Evolutionary conservation across 2,888 invertebrate genomes (phyloP).

Genomic region (Bedellia somnulentella): DNA sequence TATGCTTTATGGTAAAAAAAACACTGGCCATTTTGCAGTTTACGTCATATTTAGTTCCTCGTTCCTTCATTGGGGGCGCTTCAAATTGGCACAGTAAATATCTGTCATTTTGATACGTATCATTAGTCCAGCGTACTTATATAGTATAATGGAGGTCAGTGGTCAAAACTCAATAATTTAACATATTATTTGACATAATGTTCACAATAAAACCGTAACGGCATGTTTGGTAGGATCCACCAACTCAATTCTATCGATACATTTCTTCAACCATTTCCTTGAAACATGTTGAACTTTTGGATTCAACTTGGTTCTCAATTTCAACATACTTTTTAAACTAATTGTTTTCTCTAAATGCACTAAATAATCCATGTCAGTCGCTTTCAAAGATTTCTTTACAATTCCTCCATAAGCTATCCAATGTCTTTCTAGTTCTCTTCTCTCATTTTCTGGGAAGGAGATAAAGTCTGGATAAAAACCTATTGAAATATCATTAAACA

Average conservation of each 20-base stretch:
- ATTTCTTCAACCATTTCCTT: slow-evolving; percentile 37
- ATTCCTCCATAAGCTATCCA: slow-evolving; percentile 67
- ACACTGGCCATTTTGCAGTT: too few relatives aligned
- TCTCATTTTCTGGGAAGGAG: slow-evolving; percentile 34
- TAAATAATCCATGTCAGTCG: slow-evolving; percentile 31
- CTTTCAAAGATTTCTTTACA: slow-evolving; percentile 33
- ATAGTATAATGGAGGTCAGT: too few relatives aligned
- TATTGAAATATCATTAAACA: slow-evolving; percentile 27
- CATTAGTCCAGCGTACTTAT: too few relatives aligned
- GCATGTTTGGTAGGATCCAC: slow-evolving; percentile 28
- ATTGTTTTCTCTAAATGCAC: slow-evolving; percentile 30
- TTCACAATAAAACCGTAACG: too few relatives aligned
- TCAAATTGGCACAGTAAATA: too few relatives aligned
- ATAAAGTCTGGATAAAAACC: slow-evolving; percentile 51
- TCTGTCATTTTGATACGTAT: too few relatives aligned
- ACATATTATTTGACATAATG: too few relatives aligned
- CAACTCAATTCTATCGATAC: slow-evolving; percentile 31
- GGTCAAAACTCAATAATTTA: too few relatives aligned
- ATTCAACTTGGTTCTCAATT: slow-evolving; percentile 23
- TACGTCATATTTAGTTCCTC: too few relatives aligned
- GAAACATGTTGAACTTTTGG: slow-evolving; percentile 28
- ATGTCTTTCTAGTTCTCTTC: slow-evolving; percentile 51
- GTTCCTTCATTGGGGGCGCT: too few relatives aligned
- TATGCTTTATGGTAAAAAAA: too few relatives aligned
- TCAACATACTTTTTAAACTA: slow-evolving; percentile 23